Evolutionary conservation across 2,113 vertebrate genomes (phyloP), one percentile per base, ranked within the genome.

Genomic region (Callorhinus ursinus): DNA sequence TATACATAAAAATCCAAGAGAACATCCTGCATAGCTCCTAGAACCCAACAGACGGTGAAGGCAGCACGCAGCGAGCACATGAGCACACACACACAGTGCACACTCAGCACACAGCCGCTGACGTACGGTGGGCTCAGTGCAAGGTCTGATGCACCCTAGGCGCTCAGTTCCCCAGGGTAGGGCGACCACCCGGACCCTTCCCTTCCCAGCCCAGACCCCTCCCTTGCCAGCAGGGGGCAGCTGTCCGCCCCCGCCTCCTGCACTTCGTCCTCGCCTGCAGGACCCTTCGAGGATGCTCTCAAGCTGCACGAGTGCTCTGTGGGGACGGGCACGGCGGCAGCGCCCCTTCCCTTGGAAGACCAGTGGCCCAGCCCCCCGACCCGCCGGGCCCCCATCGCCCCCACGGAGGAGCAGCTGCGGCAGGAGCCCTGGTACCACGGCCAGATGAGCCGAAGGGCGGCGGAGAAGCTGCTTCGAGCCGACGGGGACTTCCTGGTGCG

Each of bases 401-500:
- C 99, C 49, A 99, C 99, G 0, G 99, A 99, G 98, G 99, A 99
- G 89, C 99, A 99, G 98, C 99, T 99, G 5, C 98, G 99, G 39
- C 97, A 98, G 93, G 99, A 99, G 97, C 98, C 99, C 7, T 99
- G 99, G 99, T 99, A 99, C 98, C 99, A 99, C 0, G 99, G 99
- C 5, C 99, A 99, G 86, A 99, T 99, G 99, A 99, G 99, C 98
- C 99, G 99, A 1, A 94, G 99, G 46, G 99, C 99, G 0, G 99
- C 99, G 0, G 99, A 99, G 98, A 99, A 98, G 94, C 98, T 99
- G 84, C 98, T 99, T 92, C 99, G 99, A 67, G 98, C 96, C 0
- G 99, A 99, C 0, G 99, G 99, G 13, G 99, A 99, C 95, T 99
- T 99, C 98, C 98, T 99, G 6, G 99, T 99, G 85, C 98, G 99